These are phyloP conservation scores for Cynopterus brachyotis DNA, from an alignment of 2,113 vertebrate species.

Conservation along the genomic window DNA sequence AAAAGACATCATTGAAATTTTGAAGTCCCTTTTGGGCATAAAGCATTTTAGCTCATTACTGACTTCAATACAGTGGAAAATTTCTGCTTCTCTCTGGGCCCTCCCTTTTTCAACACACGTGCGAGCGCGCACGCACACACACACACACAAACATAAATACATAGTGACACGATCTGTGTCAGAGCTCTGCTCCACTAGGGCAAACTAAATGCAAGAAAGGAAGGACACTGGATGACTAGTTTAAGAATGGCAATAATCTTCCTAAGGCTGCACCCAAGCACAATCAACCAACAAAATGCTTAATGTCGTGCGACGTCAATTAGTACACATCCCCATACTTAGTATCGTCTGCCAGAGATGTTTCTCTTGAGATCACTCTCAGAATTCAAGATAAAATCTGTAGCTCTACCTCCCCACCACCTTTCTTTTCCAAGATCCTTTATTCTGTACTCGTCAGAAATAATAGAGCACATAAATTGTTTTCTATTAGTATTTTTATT, in stretches of 20 bases:
- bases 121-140: neutral
- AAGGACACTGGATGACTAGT: conserved; percentile 75
- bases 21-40: neutral
- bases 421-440: conserved; percentile 33
- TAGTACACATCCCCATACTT: conserved; percentile 73
- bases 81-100: neutral
- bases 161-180: neutral
- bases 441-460: conserved; percentile 44
- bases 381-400: conserved; percentile 8
- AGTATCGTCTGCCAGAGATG: conserved; percentile 72
- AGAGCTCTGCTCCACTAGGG: conserved; percentile 40
- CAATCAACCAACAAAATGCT: conserved; percentile 75
- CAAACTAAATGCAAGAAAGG: conserved; percentile 67
- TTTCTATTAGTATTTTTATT: neutral
- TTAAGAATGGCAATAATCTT: conserved; percentile 77
- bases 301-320: conserved; percentile 72
- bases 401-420: conserved; percentile 47
- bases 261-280: conserved; percentile 68
- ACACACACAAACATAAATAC: neutral
- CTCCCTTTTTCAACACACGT: neutral
- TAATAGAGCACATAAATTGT: neutral
- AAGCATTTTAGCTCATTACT: neutral
- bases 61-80: neutral
- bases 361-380: conserved; percentile 73
- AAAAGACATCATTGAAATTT: neutral